These are phyloP conservation scores for Stichopus chloronotus DNA, from an alignment of 35 echinoderm and acorn worm species.

Conservation along the genomic window DNA sequence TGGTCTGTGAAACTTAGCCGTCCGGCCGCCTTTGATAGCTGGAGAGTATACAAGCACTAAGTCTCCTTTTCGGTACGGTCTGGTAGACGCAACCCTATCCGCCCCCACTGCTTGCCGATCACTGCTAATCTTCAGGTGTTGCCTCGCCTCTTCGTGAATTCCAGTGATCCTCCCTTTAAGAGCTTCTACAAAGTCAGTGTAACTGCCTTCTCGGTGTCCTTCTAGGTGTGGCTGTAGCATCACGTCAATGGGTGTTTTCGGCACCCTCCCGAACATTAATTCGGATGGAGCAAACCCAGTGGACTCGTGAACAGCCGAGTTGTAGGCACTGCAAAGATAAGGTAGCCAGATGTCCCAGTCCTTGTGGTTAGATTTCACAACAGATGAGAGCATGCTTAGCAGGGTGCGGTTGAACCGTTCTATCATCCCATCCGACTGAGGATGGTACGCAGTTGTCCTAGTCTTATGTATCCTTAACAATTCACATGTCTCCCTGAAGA, in stretches of 20 bases:
- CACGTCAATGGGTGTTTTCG: constrained; percentile 30
- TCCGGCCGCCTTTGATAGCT: constrained; percentile 2
- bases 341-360: constrained; percentile 69
- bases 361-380: constrained; percentile 25
- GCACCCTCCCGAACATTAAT: constrained; percentile 44
- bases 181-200: neutral
- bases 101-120: neutral
- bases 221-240: neutral
- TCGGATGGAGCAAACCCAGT: constrained; percentile 11
- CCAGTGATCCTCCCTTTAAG: neutral
- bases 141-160: neutral
- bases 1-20: constrained; percentile 14
- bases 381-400: constrained; percentile 30
- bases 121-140: neutral
- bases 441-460: constrained; percentile 57
- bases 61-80: constrained; percentile 1
- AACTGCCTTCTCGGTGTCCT: neutral
- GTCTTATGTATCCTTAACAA: constrained; percentile 44
- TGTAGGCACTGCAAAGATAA: constrained; percentile 28
- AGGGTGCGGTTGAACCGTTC: constrained; percentile 42
- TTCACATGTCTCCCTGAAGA: constrained; percentile 48
- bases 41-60: constrained; percentile 2
- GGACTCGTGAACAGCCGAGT: constrained; percentile 6
- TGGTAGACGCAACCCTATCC: neutral
- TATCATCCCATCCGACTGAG: constrained; percentile 62